Conservation (phyloP, 1,140 invertebrate species). For the Caenorhabditis inopinata region DNA sequence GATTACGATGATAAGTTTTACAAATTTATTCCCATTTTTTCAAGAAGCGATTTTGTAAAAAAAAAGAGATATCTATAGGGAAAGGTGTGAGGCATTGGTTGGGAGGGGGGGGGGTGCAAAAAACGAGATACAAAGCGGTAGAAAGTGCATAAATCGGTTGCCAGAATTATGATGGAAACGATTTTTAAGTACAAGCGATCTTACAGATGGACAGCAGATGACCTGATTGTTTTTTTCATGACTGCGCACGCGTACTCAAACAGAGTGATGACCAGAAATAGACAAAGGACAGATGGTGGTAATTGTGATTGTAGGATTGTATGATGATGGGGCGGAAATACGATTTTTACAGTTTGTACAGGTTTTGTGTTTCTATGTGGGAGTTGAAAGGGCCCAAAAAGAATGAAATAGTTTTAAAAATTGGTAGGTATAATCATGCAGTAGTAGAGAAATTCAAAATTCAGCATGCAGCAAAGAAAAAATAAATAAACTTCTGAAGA, state of each 20-base stretch:
- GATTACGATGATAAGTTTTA: not conserved
- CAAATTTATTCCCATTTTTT: not conserved
- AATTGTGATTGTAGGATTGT: not conserved
- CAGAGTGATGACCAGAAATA: not conserved
- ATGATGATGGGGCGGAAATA: not conserved
- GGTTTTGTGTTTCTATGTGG: too few species aligned
- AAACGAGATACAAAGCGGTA: not conserved
- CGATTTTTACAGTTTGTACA: conserved; percentile 10
- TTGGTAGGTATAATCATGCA: too few species aligned
- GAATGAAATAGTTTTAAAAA: too few species aligned
- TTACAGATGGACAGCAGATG: conserved; percentile 27
- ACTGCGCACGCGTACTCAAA: conserved; percentile 8
- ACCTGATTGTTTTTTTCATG: conserved; percentile 10
- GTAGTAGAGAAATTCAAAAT: too few species aligned
- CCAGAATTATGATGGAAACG: not conserved
- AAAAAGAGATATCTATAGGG: too few species aligned
- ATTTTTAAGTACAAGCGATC: conserved; percentile 8
- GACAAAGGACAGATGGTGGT: not conserved
- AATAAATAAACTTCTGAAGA: not conserved
- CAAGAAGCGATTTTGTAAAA: not conserved
- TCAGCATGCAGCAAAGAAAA: not conserved
- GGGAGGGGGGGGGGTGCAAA: not conserved
- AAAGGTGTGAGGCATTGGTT: too few species aligned
- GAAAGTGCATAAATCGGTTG: not conserved
- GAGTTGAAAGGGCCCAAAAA: too few species aligned